Conservation (phyloP, 1,140 invertebrate species). For the Myzus persicae region DNA sequence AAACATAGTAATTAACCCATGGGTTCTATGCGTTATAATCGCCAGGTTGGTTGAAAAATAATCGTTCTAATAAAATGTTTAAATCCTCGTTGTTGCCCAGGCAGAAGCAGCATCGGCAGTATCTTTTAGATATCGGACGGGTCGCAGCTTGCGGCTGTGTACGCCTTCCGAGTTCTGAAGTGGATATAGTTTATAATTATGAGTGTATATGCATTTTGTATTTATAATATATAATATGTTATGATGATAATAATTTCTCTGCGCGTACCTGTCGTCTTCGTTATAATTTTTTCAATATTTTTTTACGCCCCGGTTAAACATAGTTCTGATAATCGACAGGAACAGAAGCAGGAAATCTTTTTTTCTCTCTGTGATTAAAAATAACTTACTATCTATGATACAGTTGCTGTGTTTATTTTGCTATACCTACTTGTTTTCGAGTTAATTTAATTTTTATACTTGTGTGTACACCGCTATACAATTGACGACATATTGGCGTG, state of each 20-base stretch:
- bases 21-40: not conserved
- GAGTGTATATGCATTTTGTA: not conserved
- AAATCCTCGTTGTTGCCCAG: not conserved
- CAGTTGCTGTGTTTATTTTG: not conserved
- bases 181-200: constrained; percentile 11
- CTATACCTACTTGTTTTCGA: not conserved
- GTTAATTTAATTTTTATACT: not conserved
- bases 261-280: not conserved
- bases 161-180: not conserved
- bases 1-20: constrained; percentile 27
- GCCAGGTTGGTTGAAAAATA: not conserved
- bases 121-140: not conserved
- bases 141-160: constrained; percentile 5
- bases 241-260: not conserved
- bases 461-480: not conserved
- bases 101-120: not conserved
- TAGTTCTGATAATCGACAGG: not conserved
- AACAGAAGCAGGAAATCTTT: constrained; percentile 1
- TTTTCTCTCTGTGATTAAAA: not conserved
- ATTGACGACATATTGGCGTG: not conserved
- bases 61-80: not conserved
- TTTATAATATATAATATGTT: not conserved
- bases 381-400: not conserved
- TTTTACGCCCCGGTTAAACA: not conserved
- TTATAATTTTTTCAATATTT: not conserved